Evolutionary conservation across 2,888 invertebrate genomes (phyloP).

Genomic region (Biston stratarius): DNA sequence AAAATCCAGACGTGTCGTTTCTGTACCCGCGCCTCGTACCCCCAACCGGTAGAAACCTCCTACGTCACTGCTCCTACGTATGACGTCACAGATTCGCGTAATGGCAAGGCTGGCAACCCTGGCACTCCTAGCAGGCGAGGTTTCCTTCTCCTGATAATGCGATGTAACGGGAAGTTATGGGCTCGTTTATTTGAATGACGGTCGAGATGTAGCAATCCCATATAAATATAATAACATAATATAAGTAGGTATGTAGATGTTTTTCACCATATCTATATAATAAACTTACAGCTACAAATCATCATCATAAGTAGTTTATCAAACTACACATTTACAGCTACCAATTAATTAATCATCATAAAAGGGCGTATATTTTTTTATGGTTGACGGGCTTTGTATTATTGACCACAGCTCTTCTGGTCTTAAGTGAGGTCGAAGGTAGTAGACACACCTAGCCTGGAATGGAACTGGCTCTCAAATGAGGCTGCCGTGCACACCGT

Average conservation of each 20-base stretch:
- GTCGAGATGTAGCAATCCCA: constrained; percentile 24
- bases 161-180: constrained; percentile 36
- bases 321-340: no score
- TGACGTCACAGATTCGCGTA: constrained; percentile 16
- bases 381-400: no score
- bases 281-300: background rate
- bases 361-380: no score
- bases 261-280: constrained; percentile 3
- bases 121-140: constrained; percentile 8
- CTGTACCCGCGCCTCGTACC: no score
- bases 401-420: no score
- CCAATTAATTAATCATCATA: no score
- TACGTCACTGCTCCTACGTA: background rate
- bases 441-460: no score
- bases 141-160: constrained; percentile 38
- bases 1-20: no score
- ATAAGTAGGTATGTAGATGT: background rate
- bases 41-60: background rate
- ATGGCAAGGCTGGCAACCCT: constrained; percentile 6
- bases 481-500: no score
- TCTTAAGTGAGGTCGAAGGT: no score
- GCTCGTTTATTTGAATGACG: constrained; percentile 38
- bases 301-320: no score
- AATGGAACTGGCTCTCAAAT: no score
- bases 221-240: constrained; percentile 9